phyloP scores from a whole-genome alignment of 2,113 vertebrate species.

The Lampris megalopsis region DNA sequence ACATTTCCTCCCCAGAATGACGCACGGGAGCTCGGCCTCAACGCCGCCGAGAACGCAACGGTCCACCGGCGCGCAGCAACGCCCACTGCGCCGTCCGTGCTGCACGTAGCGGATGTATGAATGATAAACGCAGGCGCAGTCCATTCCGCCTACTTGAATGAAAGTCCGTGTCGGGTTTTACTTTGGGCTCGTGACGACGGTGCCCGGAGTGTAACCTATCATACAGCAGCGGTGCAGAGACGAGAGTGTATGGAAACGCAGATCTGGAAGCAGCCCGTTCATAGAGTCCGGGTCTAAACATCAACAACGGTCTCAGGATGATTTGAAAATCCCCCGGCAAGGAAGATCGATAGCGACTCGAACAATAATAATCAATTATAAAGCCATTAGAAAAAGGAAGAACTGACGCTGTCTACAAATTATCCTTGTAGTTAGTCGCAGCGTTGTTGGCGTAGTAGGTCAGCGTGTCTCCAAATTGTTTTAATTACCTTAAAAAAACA shows the following conservation, averaged over 20 bases:
- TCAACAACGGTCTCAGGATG: too few relatives aligned
- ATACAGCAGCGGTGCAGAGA: slow-evolving; percentile 42
- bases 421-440: background rate
- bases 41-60: too few relatives aligned
- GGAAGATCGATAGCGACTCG: too few relatives aligned
- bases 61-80: background rate
- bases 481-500: too few relatives aligned
- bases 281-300: background rate
- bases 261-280: background rate
- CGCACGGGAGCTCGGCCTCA: too few relatives aligned
- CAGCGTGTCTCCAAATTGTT: too few relatives aligned
- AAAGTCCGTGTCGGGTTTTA: slow-evolving; percentile 72
- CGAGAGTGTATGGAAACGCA: slow-evolving; percentile 31
- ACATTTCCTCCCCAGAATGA: too few relatives aligned
- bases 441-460: too few relatives aligned
- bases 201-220: slow-evolving; percentile 57
- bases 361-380: too few relatives aligned
- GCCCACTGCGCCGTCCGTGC: background rate
- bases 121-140: slow-evolving; percentile 6
- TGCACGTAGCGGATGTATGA: slow-evolving; percentile 46
- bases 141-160: slow-evolving; percentile 18
- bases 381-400: too few relatives aligned
- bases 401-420: too few relatives aligned
- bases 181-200: slow-evolving; percentile 28
- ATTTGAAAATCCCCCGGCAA: too few relatives aligned